A percentile compares a stretch with the other conserved stretches of the same genome.
These are phyloP conservation scores for Nebria brevicollis DNA, from an alignment of 2,888 invertebrate genomes.

Conservation along the genomic window DNA sequence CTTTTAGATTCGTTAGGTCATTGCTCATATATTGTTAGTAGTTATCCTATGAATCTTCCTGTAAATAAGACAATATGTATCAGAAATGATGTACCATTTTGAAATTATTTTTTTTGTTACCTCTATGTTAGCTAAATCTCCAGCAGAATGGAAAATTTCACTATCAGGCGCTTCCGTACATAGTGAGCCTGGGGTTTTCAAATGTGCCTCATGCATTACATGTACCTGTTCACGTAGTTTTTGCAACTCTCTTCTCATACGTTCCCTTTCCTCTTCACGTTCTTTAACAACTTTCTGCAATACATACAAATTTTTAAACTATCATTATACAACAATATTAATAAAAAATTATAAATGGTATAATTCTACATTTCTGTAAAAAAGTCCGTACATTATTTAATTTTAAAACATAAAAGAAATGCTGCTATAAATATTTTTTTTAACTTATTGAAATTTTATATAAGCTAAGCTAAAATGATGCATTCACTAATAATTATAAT, in stretches of 20 bases:
- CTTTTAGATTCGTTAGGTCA: constrained; percentile 37
- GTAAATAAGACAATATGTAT: constrained; percentile 19
- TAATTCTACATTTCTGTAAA: too few species aligned
- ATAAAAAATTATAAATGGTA: too few species aligned
- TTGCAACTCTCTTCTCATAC: constrained; percentile 76
- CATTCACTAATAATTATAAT: too few species aligned
- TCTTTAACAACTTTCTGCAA: constrained; percentile 77
- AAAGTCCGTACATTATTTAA: too few species aligned
- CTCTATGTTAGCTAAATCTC: constrained; percentile 58
- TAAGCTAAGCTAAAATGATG: too few species aligned
- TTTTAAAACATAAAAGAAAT: too few species aligned
- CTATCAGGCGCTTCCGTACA: constrained; percentile 21
- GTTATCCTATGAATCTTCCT: constrained; percentile 44
- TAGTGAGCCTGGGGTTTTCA: constrained; percentile 13
- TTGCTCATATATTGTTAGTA: constrained; percentile 37
- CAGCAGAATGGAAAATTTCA: constrained; percentile 48
- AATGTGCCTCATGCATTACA: constrained; percentile 64
- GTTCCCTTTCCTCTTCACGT: constrained; percentile 79
- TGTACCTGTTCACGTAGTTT: constrained; percentile 77
- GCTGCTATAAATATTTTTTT: too few species aligned
- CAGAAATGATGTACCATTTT: not conserved
- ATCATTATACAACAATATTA: constrained; percentile 19
- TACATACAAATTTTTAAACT: constrained; percentile 37
- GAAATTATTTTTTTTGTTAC: constrained; percentile 48
- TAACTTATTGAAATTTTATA: too few species aligned